Evolutionary conservation across 2,797 vertebrate genomes (phyloP).

Genomic region (Coccyzus lansbergi): DNA sequence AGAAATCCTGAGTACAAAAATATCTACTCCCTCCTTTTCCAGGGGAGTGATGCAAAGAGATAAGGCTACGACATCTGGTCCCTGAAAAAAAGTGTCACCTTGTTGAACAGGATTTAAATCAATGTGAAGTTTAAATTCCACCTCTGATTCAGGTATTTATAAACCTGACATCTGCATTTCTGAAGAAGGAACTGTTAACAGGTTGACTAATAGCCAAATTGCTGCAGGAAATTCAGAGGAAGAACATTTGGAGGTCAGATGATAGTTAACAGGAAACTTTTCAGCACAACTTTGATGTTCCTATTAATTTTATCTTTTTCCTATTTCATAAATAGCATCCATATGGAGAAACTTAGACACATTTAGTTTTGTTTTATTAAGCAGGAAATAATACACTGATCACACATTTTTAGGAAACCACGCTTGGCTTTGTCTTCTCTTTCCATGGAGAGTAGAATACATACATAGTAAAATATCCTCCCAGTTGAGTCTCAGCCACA

Average conservation of each 20-base stretch:
- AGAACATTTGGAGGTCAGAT: slow-evolving; percentile 41
- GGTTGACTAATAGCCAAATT: slow-evolving; percentile 32
- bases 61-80: background rate
- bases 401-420: slow-evolving; percentile 39
- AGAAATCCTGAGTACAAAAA: background rate
- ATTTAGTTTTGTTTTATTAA: slow-evolving; percentile 32
- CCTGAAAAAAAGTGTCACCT: background rate
- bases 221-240: slow-evolving; percentile 54
- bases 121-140: background rate
- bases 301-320: slow-evolving; percentile 38
- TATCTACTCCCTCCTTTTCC: background rate
- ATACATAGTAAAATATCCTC: background rate
- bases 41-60: background rate
- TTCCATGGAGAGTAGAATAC: background rate
- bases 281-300: slow-evolving; percentile 42
- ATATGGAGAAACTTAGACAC: slow-evolving; percentile 37
- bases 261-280: slow-evolving; percentile 41
- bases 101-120: background rate
- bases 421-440: slow-evolving; percentile 9
- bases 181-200: background rate
- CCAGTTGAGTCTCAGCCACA: background rate
- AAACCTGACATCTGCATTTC: slow-evolving; percentile 55
- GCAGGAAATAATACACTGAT: slow-evolving; percentile 43
- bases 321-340: slow-evolving; percentile 42
- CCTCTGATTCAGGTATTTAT: slow-evolving; percentile 39